Conservation (phyloP, 1,140 invertebrate species). For the Aphaenogaster rudis region DNA sequence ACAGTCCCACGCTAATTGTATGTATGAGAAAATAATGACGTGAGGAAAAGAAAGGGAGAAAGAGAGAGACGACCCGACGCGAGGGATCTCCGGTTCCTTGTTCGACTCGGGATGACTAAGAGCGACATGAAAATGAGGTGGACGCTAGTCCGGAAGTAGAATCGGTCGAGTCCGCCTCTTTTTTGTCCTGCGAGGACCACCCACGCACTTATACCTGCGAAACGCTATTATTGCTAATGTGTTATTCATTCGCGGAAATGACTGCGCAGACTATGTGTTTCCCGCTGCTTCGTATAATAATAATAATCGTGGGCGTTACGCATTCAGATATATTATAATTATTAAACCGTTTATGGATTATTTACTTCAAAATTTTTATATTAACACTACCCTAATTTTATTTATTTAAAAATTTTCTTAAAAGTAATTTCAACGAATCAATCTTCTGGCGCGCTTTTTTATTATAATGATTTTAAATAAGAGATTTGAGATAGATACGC, state of each 20-base stretch:
- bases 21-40: conserved; percentile 67
- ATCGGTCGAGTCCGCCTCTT: background rate
- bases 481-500: background rate
- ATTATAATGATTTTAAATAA: background rate
- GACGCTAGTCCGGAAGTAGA: background rate
- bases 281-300: background rate
- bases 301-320: background rate
- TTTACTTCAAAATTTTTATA: background rate
- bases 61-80: background rate
- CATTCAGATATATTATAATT: background rate
- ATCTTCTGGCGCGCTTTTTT: background rate
- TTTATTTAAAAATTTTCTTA: background rate
- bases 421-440: background rate
- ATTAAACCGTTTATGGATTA: background rate
- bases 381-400: background rate
- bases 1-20: conserved; percentile 73
- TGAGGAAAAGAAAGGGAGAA: background rate
- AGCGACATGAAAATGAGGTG: conserved; percentile 43
- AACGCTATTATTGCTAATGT: conserved; percentile 49
- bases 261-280: background rate
- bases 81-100: background rate
- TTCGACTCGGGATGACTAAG: conserved; percentile 44
- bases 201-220: conserved; percentile 39
- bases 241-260: conserved; percentile 50
- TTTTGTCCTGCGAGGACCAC: conserved; percentile 24